Base-by-base conservation (phyloP, 2,888 invertebrate species). In the Drosophila setosimentum region DNA sequence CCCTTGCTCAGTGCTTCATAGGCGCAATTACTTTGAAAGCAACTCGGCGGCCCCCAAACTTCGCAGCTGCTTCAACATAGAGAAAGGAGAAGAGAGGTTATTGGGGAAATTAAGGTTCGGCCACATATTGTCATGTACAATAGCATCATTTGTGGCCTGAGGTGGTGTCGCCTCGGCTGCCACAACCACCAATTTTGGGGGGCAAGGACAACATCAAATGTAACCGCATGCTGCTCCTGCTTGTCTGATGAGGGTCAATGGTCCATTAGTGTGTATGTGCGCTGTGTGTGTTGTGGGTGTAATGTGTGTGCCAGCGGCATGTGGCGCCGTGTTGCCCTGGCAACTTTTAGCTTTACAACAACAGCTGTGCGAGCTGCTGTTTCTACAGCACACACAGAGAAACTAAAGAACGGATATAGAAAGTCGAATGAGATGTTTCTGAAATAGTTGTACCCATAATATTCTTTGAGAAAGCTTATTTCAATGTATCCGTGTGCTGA, bases 111-210 rank as follows among this genome's bases (percentile, higher is more conserved):
- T 62, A 45, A 45, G 59, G 55, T 58, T 49, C 69, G 55, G 69
- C 85, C 85, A 83, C 85, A 85, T 84, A 85, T 87, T 85, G 87
- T 85, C 87, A 80, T 87, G 85, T 87, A 84, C 78, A 85, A 85
- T 85, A 83, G 85, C 87, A 85, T 87, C 85, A 81, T 87, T 84
- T 84, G 84, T 83, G 85, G 84, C 79, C 37, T 80, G 80, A 66
- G 69, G 48, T 55, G 69, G 48, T 59, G 55, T 37, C 27, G 54
- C 54, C 35, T 35, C 24, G 24, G 6, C 27, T 35, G 68, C 74
- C 68, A 66, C 74, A 77, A 67, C 59, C 79, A 71, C 66, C 29
- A 42, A 42, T 64, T 58, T 73, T 70, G 18, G 55, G 35, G 53
- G 53, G 70, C 77, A 75, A 81, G 68, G 69, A 79, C 82, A 83